Percentiles rank a stretch among this genome's conserved stretches.
Conservation (phyloP, 2,888 invertebrate species). For the Cataglyphis livida region DNA sequence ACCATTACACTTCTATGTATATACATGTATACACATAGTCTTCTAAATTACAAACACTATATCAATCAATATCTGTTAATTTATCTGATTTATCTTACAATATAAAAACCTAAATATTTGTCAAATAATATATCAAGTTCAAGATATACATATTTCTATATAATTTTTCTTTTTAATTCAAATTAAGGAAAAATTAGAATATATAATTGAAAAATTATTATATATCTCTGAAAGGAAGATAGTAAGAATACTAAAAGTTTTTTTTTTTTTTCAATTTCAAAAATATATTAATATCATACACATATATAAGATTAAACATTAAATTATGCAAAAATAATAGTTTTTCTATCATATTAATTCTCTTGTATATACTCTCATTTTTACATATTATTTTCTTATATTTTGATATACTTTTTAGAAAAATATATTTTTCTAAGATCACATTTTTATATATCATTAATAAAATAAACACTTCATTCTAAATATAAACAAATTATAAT, state of each 20-base stretch:
- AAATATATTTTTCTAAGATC: not conserved
- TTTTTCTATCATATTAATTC: not conserved
- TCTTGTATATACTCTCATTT: not conserved
- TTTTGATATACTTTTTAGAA: not conserved
- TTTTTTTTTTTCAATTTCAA: not conserved
- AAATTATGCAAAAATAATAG: not conserved
- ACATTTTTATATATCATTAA: not conserved
- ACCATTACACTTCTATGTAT: not conserved
- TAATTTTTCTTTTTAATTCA: slow-evolving; percentile 5
- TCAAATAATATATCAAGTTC: slow-evolving; percentile 2
- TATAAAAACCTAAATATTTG: not conserved
- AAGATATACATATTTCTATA: not conserved
- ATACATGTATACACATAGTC: not conserved
- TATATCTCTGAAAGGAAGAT: not conserved
- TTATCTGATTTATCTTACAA: not conserved
- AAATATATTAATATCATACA: not conserved
- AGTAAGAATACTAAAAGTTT: not conserved
- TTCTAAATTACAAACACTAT: slow-evolving; percentile 9
- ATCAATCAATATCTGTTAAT: slow-evolving; percentile 16
- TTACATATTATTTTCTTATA: not conserved
- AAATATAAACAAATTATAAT: slow-evolving; percentile 23
- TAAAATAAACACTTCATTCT: slow-evolving; percentile 15
- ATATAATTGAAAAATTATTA: not conserved
- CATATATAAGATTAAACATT: not conserved
- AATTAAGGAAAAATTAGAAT: slow-evolving; percentile 5